phyloP scores from a whole-genome alignment of 2,888 invertebrate genomes.

The Phorcus lineatus region DNA sequence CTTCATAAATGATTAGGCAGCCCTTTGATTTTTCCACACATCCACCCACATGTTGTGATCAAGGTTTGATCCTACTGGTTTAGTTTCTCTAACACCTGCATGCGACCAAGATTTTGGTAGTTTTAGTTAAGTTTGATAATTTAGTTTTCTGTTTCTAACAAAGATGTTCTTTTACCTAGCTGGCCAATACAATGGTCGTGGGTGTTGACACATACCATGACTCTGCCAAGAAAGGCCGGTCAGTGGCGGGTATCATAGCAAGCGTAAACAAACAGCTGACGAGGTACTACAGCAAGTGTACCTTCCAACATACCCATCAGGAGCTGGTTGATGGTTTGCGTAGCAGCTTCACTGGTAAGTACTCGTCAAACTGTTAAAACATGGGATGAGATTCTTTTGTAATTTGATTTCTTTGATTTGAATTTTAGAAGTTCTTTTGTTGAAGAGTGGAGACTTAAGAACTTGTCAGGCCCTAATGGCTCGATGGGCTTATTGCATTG shows the following conservation, averaged over 20 bases:
- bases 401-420: too few species aligned
- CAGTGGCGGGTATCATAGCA: conserved; percentile 89
- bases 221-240: conserved; percentile 77
- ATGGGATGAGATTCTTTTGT: too few species aligned
- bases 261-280: conserved; percentile 83
- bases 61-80: too few species aligned
- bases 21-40: too few species aligned
- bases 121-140: neutral
- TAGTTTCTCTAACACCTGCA: neutral
- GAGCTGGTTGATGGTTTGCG: conserved; percentile 35
- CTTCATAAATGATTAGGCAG: too few species aligned
- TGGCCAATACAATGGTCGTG: conserved; percentile 82
- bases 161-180: conserved; percentile 36
- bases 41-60: too few species aligned
- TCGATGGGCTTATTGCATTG: too few species aligned
- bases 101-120: conserved; percentile 7
- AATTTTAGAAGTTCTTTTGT: too few species aligned
- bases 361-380: neutral
- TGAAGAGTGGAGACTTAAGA: too few species aligned
- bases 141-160: neutral
- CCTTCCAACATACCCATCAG: conserved; percentile 79
- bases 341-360: conserved; percentile 23
- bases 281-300: conserved; percentile 85
- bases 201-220: conserved; percentile 93
- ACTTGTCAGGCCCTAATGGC: too few species aligned